These are phyloP conservation scores for Myrmophylax atrothorax DNA, from an alignment of 2,113 vertebrate species.

Conservation along the genomic window DNA sequence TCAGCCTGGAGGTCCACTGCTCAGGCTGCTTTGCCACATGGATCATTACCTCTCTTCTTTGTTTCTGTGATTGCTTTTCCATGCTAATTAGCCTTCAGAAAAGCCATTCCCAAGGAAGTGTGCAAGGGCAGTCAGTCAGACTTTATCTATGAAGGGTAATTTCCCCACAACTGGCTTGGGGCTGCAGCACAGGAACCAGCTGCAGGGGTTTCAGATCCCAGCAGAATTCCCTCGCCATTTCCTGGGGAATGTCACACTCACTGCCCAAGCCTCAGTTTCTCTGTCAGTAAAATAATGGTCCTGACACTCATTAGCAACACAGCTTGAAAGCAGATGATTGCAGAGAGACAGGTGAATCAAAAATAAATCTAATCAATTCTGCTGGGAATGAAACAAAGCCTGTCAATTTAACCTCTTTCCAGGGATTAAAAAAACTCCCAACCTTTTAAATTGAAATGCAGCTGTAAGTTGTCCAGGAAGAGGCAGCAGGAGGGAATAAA, in stretches of 20 bases:
- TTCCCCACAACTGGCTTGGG: neutral
- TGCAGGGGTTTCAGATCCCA: neutral
- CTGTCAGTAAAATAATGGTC: neutral
- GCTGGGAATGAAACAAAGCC: neutral
- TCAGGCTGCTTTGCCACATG: neutral
- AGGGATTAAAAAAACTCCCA: neutral
- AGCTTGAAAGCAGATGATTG: neutral
- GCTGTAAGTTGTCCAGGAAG: neutral
- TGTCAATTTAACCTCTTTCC: neutral
- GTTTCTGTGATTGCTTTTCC: neutral
- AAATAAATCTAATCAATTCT: neutral
- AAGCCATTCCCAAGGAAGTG: neutral
- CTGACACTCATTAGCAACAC: neutral
- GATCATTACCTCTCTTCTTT: neutral
- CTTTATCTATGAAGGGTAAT: neutral
- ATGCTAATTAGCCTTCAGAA: neutral
- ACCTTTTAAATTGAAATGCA: neutral
- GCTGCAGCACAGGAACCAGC: neutral
- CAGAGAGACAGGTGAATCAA: neutral
- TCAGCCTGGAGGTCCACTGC: neutral
- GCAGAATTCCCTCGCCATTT: neutral
- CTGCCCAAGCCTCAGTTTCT: neutral
- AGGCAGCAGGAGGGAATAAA: neutral
- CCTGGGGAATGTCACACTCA: neutral
- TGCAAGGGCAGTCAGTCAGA: neutral